These are phyloP conservation scores for Strix uralensis DNA, from an alignment of 2,113 vertebrate genomes.

Conservation along the genomic window DNA sequence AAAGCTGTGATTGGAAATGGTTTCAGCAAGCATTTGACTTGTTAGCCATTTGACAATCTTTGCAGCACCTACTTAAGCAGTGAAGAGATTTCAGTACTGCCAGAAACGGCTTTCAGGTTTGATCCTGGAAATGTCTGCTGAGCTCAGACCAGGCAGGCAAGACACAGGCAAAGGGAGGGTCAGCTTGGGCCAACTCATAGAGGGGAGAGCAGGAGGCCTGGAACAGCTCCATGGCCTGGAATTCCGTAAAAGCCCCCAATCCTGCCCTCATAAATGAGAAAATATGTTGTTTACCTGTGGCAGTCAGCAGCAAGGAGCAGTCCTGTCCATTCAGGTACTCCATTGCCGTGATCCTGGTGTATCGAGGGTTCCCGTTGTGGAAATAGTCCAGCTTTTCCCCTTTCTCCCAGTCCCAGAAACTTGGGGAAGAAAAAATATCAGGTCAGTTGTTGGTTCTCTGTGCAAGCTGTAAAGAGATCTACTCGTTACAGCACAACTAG, in stretches of 20 bases:
- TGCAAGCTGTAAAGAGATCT: background rate
- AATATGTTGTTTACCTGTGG: constrained; percentile 69
- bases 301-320: constrained; percentile 85
- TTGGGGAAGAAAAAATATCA: constrained; percentile 9
- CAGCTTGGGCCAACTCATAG: background rate
- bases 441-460: background rate
- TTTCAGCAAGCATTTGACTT: background rate
- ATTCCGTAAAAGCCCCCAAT: rapidly evolving
- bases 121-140: background rate
- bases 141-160: background rate
- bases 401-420: constrained; percentile 99
- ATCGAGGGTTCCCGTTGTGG: constrained; percentile 97
- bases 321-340: constrained; percentile 95
- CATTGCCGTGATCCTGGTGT: constrained; percentile 95
- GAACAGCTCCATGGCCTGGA: rapidly evolving
- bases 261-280: rapidly evolving
- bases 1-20: background rate
- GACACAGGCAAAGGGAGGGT: background rate
- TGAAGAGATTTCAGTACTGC: background rate
- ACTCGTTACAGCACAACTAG: background rate
- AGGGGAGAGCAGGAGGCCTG: background rate
- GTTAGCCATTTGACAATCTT: background rate
- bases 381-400: constrained; percentile 96
- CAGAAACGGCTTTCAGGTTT: background rate
- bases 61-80: background rate